phyloP scores from a whole-genome alignment of 2,888 invertebrate species.

The Dastarcus helophoroides region DNA sequence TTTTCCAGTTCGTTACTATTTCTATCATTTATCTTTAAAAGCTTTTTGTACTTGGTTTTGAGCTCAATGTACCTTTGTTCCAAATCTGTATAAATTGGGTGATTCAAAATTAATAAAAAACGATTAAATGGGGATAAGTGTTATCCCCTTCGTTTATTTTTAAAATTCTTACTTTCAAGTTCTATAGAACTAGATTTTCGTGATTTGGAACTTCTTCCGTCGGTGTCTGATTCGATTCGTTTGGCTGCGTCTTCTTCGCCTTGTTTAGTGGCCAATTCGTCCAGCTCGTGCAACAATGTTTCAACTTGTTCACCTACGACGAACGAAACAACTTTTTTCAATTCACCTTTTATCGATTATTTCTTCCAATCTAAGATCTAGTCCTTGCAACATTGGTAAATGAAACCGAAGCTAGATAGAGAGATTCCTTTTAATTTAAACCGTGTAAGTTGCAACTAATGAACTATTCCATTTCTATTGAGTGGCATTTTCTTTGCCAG shows the following conservation, averaged over 20 bases:
- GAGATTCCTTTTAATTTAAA: no score
- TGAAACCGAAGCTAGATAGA: no score
- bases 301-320: constrained; percentile 56
- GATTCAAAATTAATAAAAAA: constrained; percentile 5
- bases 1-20: constrained; percentile 33
- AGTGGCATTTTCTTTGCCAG: no score
- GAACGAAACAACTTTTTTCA: no score
- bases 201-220: constrained; percentile 28
- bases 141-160: constrained; percentile 38
- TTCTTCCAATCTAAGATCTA: no score
- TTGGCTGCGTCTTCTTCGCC: constrained; percentile 35
- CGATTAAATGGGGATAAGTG: constrained; percentile 19
- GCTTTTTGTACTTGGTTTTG: constrained; percentile 34
- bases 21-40: constrained; percentile 31
- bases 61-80: constrained; percentile 36
- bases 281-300: constrained; percentile 41
- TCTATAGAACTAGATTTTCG: constrained; percentile 26
- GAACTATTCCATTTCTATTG: no score
- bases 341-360: no score
- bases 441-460: no score
- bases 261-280: constrained; percentile 39
- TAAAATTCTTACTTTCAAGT: constrained; percentile 36
- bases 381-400: no score
- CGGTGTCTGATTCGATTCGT: constrained; percentile 28
- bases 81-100: constrained; percentile 24